Base-by-base conservation (phyloP, 1,140 invertebrate species). In the Sesamia nonagrioides region DNA sequence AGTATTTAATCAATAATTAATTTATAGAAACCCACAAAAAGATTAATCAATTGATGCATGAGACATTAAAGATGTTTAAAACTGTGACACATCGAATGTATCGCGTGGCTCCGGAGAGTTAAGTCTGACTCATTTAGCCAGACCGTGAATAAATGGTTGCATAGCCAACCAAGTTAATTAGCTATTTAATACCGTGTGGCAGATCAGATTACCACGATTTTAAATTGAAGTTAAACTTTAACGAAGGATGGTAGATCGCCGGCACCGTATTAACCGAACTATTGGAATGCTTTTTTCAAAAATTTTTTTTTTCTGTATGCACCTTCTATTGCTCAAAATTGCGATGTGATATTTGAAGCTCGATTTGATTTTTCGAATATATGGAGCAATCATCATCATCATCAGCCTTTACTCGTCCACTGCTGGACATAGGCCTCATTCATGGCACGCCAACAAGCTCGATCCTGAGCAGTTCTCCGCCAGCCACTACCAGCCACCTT, bases 71-170 rank as follows among this genome's bases (percentile, higher is more conserved):
- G 54, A 56, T 6, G n/a, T n/a, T 56, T 27, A 11, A 27, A 27
- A 56, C 27, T 9, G 18, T 56, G 54, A 48, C 21, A 68, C 42
- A 11, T 69, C 11, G 13, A 15, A 69, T 27, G 66, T 5, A 27
- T 69, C n/a, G 9, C 40, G 11, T 69, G 17, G 21, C 8, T 27
- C 4, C 11, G 2, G 18, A 54, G 54, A 21, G 18, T 56, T 56
- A 27, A 56, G 8, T 21, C 21, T 27, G 54, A 21, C 54, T 56
- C 21, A 56, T 56, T 56, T 56, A 27, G 21, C 21, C 21, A 56
- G 54, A 56, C 54, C 54, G 18, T 27, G 54, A 27, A 56, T 56
- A 56, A 56, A 56, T 56, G 54, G 21, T 9, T 21, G 54, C 54
- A 56, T 27, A 21, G 13, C 54, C 18, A 27, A 27, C 8, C 54